Evolutionary conservation across 1,140 invertebrate genomes (phyloP), one percentile per base, ranked within the genome.

Genomic region (Eriosoma lanigerum): DNA sequence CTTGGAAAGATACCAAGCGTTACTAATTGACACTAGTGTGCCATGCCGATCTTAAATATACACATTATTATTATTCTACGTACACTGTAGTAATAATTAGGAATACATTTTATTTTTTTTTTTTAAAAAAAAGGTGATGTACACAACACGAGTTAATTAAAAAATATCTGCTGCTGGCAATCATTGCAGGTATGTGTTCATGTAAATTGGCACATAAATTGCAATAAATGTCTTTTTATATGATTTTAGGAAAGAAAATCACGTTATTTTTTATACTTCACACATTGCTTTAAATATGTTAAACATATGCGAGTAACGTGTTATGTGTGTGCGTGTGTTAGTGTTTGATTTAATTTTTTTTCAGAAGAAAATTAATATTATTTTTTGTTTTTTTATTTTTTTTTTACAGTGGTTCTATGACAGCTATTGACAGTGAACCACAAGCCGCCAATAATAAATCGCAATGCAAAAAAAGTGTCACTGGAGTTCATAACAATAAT

Each of bases 361-460:
- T 24, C 12, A 13, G 19, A 72, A 32, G 75, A 62, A 38, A 78
- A 56, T 78, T 24, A 44, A 46, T 4, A 60, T 78, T 58, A 60
- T 62, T 76, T 38, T 76, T 56, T 21, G n/a, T 46, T 56, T 58
- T 78, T 78, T 78, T 38, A 44, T 15, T 66, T 21, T 38, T 26
- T 56, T 58, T 78, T 78, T 78, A 26, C 54, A 78, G 75, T 26
- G 75, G 75, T 17, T 19, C 75, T 4, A 78, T 78, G 75, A 38
- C 75, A 38, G 32, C 32, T 60, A 60, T 78, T 60, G 75, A 78
- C 44, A 32, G 56, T 52, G 75, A 78, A 44, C 50, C 75, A 46
- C 75, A 78, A 62, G 54, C 75, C 54, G 54, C 75, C 38, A 78
- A 78, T 62, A 78, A 78, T 78, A 78, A 78, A 78, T 46, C 44